Conservation (phyloP, 2,113 vertebrate genomes). For the Cervus canadensis region DNA sequence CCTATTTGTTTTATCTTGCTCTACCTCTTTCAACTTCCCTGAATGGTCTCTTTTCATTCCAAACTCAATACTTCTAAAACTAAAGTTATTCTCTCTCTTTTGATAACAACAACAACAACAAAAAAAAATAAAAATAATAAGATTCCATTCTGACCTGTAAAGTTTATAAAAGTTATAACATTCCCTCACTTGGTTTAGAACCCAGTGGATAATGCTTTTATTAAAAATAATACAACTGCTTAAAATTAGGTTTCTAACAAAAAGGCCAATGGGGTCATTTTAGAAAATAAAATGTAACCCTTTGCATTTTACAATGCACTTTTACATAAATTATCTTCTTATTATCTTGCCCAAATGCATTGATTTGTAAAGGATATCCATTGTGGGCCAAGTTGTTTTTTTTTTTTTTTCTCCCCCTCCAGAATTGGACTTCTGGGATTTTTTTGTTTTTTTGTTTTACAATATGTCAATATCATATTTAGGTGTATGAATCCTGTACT, state of each 20-base stretch:
- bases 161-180: neutral
- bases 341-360: neutral
- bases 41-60: neutral
- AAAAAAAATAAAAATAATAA: neutral
- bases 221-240: neutral
- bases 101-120: neutral
- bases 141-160: neutral
- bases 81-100: neutral
- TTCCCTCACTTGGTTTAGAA: neutral
- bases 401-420: neutral
- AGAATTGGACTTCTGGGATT: neutral
- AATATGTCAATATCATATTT: neutral
- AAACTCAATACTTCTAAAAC: neutral
- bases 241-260: neutral
- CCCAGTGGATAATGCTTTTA: neutral
- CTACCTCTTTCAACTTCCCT: neutral
- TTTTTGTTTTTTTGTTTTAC: neutral
- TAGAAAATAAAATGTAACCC: neutral
- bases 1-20: neutral
- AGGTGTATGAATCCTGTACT: neutral
- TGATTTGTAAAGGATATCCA: neutral
- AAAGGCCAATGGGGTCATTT: neutral
- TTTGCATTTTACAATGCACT: slow-evolving; percentile 33
- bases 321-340: slow-evolving; percentile 46
- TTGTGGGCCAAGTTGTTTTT: neutral